Evolutionary conservation across 2,888 invertebrate species (phyloP).

Genomic region (Aphidoletes aphidimyza): DNA sequence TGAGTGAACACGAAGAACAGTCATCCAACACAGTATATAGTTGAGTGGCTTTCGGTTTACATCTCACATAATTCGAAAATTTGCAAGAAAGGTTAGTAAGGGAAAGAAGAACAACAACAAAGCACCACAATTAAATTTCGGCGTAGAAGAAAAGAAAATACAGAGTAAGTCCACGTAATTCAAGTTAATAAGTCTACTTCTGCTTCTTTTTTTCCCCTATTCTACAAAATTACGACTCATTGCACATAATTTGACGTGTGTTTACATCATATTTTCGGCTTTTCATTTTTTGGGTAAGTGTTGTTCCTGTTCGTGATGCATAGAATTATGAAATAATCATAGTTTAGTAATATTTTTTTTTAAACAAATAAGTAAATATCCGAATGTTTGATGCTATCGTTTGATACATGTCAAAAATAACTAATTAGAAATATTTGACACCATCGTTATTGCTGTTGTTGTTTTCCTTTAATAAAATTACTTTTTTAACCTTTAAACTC

Average conservation of each 20-base stretch:
- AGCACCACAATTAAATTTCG: slow-evolving; percentile 1
- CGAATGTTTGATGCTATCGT: too few species aligned
- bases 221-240: too few species aligned
- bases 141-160: neutral
- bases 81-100: neutral
- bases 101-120: neutral
- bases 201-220: neutral
- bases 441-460: too few species aligned
- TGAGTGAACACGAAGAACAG: neutral
- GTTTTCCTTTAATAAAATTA: neutral
- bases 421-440: too few species aligned
- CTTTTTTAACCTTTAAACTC: neutral
- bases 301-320: too few species aligned
- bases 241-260: too few species aligned
- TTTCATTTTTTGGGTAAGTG: too few species aligned
- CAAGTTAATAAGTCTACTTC: neutral
- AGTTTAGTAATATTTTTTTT: too few species aligned
- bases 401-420: too few species aligned
- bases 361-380: too few species aligned
- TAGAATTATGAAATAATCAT: too few species aligned
- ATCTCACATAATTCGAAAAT: neutral
- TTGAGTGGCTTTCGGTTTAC: neutral
- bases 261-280: too few species aligned
- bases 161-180: neutral
- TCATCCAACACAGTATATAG: neutral